These are phyloP conservation scores for Brachyistius frenatus DNA, from an alignment of 2,113 vertebrate species.

Conservation along the genomic window DNA sequence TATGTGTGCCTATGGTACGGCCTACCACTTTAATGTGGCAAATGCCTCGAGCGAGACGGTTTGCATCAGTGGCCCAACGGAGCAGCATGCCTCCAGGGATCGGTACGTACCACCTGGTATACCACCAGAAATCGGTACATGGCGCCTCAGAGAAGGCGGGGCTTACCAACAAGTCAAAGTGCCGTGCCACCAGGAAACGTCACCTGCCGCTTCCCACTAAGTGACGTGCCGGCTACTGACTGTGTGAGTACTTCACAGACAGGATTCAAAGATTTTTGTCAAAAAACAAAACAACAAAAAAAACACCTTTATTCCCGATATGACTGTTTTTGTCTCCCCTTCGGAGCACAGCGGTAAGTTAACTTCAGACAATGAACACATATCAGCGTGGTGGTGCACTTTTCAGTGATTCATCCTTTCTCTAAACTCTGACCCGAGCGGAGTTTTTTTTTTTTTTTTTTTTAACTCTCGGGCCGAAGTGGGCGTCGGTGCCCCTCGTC, in stretches of 20 bases:
- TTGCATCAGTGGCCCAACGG: too few species aligned
- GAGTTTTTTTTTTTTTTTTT: not conserved
- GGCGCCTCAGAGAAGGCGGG: too few species aligned
- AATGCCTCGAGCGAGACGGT: too few species aligned
- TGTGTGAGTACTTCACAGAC: not conserved
- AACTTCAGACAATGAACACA: not conserved
- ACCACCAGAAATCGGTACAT: too few species aligned
- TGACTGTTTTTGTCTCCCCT: not conserved
- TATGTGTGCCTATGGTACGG: too few species aligned
- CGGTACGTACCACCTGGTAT: too few species aligned
- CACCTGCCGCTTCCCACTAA: too few species aligned
- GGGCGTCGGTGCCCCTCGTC: slow-evolving; percentile 26
- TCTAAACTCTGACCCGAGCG: not conserved
- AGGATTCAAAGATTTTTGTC: not conserved
- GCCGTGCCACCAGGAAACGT: too few species aligned
- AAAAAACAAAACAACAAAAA: not conserved
- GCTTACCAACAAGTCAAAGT: too few species aligned
- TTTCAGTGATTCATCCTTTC: slow-evolving; percentile 19
- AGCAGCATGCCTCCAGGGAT: too few species aligned
- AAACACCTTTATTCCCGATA: not conserved
- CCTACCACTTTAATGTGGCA: too few species aligned
- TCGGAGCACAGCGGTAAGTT: not conserved
- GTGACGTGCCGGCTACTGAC: not conserved
- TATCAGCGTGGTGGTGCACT: not conserved
- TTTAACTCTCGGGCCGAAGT: not conserved